Base-by-base conservation (phyloP, 2,888 invertebrate genomes). In the Tanytarsus gracilentus region DNA sequence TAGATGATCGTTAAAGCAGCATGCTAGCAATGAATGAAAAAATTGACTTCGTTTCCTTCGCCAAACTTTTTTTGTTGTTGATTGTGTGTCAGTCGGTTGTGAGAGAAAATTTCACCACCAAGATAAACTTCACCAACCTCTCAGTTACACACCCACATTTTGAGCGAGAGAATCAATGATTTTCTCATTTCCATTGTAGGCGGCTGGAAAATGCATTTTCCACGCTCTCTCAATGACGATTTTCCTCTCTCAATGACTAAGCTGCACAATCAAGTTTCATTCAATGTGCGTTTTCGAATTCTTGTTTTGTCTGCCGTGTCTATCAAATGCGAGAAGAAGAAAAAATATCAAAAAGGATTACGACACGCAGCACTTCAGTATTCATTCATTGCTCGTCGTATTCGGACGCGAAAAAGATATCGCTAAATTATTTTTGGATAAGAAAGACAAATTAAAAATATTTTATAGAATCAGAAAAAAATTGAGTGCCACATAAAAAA, bases 321-420 rank as follows among this genome's bases (percentile, higher is more conserved):
- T 44, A 44, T 44, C 44, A 44, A 44, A 44, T 7, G 23, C 23
- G 11, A 23, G 9, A 30, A 40, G 23, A 44, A n/a, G n/a, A n/a
- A n/a, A n/a, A n/a, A n/a, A n/a, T n/a, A n/a, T n/a, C n/a, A n/a
- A 44, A 44, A 44, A 44, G 44, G 44, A 44, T 44, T 44, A 44
- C 23, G 7, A 44, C 11, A 23, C n/a, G n/a, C n/a, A n/a, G n/a
- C 9, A 44, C 8, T 23, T 44, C 44, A 44, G 44, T 44, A 23
- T 44, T 44, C 44, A 44, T 44, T 44, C 44, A 44, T 23, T 18
- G 18, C 44, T 44, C 44, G 23, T 18, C 23, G 44, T n/a, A 44
- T 21, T 2, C 18, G 23, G 44, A 23, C 44, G 44, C 33, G 33
- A 33, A 33, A 33, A 33, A 11, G 9, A 5, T 11, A 33, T 7